Conservation (phyloP, 2,113 vertebrate species). For the Gopherus flavomarginatus region DNA sequence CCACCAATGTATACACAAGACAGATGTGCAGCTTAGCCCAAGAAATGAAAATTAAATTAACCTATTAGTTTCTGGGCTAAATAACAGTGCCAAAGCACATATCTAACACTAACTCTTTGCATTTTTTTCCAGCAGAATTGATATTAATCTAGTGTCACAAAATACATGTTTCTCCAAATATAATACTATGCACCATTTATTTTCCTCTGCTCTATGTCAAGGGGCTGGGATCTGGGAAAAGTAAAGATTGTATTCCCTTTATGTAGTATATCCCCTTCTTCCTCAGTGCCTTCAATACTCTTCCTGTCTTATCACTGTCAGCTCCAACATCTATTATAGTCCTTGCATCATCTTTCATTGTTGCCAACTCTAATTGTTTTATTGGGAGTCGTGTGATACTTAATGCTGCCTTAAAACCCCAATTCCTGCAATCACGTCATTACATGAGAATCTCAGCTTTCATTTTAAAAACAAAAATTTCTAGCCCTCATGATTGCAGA, state of each 20-base stretch:
- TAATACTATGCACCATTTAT: background rate
- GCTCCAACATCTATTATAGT: background rate
- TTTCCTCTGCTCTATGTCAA: background rate
- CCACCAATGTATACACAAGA: background rate
- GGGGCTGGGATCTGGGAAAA: background rate
- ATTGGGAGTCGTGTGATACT: background rate
- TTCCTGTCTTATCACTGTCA: background rate
- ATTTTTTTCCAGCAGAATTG: background rate
- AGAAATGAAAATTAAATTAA: background rate
- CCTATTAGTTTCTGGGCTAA: background rate
- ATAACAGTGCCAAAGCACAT: background rate
- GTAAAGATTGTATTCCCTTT: background rate
- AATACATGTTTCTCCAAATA: background rate
- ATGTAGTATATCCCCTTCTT: background rate
- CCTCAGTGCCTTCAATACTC: background rate
- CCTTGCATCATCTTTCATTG: background rate
- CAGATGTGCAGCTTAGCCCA: background rate
- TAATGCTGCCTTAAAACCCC: background rate
- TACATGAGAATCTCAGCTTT: background rate
- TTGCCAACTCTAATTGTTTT: background rate
- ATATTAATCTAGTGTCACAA: background rate
- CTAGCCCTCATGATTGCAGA: background rate
- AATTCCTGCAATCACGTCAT: background rate
- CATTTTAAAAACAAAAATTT: background rate
- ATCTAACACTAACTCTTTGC: background rate